Conservation (phyloP, 2,797 vertebrate species). For the Ctenosaura bakeri region DNA sequence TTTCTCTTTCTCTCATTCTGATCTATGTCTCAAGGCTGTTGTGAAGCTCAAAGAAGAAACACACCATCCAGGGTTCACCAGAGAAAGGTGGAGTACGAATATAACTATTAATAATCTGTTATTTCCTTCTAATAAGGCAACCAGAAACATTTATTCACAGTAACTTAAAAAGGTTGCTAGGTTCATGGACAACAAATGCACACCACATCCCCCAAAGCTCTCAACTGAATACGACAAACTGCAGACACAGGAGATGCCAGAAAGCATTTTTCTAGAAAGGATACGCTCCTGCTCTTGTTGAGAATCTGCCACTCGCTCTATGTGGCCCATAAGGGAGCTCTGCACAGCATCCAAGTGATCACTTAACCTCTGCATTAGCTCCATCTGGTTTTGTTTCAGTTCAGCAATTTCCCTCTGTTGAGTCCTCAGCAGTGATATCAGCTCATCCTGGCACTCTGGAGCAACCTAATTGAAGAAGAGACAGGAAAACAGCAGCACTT, state of each 20-base stretch:
- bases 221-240: not conserved
- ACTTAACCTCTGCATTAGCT: conserved; percentile 87
- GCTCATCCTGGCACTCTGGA: conserved; percentile 88
- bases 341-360: conserved; percentile 87
- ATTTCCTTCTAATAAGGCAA: not conserved
- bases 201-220: not conserved
- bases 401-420: conserved; percentile 93
- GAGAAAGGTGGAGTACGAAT: not conserved
- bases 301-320: conserved; percentile 88
- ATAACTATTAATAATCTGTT: not conserved
- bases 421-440: conserved; percentile 89
- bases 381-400: conserved; percentile 89
- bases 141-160: not conserved
- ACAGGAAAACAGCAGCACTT: not conserved
- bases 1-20: not conserved
- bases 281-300: conserved; percentile 97
- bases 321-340: conserved; percentile 89
- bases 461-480: conserved; percentile 72
- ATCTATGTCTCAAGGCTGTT: not conserved
- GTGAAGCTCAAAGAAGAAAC: not conserved
- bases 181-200: not conserved
- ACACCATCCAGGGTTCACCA: not conserved
- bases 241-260: too few relatives aligned
- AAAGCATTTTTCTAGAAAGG: conserved; percentile 76
- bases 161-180: not conserved